These are phyloP conservation scores for Xestia xanthographa DNA, from an alignment of 2,888 invertebrate genomes.

Conservation along the genomic window DNA sequence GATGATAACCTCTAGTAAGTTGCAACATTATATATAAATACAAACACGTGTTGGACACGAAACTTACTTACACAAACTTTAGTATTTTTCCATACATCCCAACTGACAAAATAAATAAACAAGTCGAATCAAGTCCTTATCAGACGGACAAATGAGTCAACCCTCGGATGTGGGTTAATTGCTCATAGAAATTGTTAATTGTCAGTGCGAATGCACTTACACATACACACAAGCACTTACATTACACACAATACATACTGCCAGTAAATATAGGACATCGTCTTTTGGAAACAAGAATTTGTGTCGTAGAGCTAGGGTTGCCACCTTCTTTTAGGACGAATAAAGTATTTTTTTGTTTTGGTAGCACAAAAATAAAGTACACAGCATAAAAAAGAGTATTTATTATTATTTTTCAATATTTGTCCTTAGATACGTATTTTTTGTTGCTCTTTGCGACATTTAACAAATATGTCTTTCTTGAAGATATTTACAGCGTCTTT, in stretches of 20 bases:
- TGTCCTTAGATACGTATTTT: too few species aligned
- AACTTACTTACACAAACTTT: conserved; percentile 2
- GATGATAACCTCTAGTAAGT: background rate
- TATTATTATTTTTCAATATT: too few species aligned
- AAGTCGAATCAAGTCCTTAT: conserved; percentile 21
- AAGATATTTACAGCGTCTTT: too few species aligned
- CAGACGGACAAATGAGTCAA: conserved; percentile 40
- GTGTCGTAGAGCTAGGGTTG: too few species aligned
- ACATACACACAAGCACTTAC: too few species aligned
- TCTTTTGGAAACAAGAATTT: too few species aligned
- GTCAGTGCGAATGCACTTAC: conserved; percentile 27
- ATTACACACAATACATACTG: background rate
- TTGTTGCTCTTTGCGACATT: too few species aligned
- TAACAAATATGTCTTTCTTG: too few species aligned
- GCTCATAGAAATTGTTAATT: conserved; percentile 40
- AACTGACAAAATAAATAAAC: conserved; percentile 23
- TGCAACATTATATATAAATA: background rate
- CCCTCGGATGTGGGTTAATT: conserved; percentile 38
- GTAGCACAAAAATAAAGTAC: too few species aligned
- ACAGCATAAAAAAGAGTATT: too few species aligned
- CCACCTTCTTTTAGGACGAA: too few species aligned
- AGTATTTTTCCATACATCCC: conserved; percentile 45
- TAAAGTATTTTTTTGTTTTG: too few species aligned
- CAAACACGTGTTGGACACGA: background rate
- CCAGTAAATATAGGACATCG: background rate